phyloP scores from a whole-genome alignment of 2,113 vertebrate species.

The Ptyas mucosa region DNA sequence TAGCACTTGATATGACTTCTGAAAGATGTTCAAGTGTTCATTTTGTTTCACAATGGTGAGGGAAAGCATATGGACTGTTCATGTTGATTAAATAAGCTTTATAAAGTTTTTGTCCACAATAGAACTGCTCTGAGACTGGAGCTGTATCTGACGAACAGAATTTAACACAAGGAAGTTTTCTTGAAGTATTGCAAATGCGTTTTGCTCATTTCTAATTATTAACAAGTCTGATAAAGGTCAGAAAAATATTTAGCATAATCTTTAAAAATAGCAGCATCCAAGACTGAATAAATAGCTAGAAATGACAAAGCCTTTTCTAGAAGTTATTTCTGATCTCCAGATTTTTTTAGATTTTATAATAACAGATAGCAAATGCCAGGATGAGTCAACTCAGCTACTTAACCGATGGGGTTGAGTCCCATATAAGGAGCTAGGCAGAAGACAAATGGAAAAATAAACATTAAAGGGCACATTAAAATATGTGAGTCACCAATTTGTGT shows the following conservation, averaged over 20 bases:
- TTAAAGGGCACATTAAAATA: background rate
- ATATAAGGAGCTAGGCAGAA: background rate
- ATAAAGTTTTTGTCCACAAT: fast-evolving
- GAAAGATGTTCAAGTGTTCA: background rate
- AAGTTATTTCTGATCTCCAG: conserved; percentile 9
- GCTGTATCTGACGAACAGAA: background rate
- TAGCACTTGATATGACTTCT: background rate
- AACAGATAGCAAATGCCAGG: background rate
- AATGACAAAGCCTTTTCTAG: background rate
- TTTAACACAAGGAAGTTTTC: background rate
- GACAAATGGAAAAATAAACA: conserved; percentile 1
- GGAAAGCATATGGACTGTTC: background rate
- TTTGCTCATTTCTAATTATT: background rate
- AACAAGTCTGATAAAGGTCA: conserved; percentile 10
- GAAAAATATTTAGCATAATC: background rate
- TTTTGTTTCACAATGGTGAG: background rate
- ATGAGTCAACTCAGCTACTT: conserved; percentile 50
- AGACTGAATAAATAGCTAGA: fast-evolving
- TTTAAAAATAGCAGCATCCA: background rate
- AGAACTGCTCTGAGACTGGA: background rate
- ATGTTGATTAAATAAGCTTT: background rate
- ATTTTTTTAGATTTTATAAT: background rate
- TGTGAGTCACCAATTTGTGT: background rate
- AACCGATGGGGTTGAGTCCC: background rate
- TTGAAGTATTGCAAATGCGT: background rate